These are phyloP conservation scores for Drosophila anceps DNA, from an alignment of 2,888 invertebrate species.

Conservation along the genomic window DNA sequence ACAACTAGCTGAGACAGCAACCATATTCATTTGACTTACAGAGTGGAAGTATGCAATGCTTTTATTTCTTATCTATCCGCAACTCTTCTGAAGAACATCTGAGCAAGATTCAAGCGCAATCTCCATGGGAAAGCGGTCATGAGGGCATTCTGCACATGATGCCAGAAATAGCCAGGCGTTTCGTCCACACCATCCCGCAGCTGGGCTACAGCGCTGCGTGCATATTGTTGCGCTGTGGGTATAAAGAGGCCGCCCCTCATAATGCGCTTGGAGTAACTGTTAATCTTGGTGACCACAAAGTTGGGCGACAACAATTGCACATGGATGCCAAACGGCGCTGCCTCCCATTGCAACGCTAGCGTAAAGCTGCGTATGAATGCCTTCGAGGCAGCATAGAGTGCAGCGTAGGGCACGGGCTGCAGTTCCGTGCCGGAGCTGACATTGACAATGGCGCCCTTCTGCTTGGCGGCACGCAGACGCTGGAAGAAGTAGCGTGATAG, in stretches of 20 bases:
- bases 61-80: conserved; percentile 17
- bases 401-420: conserved; percentile 93
- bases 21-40: neutral
- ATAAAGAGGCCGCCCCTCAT: conserved; percentile 88
- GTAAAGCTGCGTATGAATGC: conserved; percentile 91
- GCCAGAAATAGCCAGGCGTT: conserved; percentile 95
- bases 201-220: conserved; percentile 91
- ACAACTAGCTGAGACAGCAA: conserved; percentile 12
- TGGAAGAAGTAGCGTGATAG: conserved; percentile 92
- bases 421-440: conserved; percentile 94
- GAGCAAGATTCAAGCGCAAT: conserved; percentile 33
- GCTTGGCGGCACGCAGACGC: conserved; percentile 89
- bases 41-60: conserved; percentile 17
- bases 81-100: conserved; percentile 28
- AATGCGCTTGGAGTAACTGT: conserved; percentile 90
- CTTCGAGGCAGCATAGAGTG: conserved; percentile 95
- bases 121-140: conserved; percentile 42
- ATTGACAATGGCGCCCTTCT: conserved; percentile 93
- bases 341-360: conserved; percentile 92
- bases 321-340: conserved; percentile 89
- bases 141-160: conserved; percentile 90
- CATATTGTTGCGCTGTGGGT: conserved; percentile 89
- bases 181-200: conserved; percentile 93
- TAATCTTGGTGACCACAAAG: conserved; percentile 96
- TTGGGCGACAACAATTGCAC: conserved; percentile 93